Evolutionary conservation across 2,888 invertebrate species (phyloP), one percentile per base, ranked within the genome.

Genomic region (Pollenia labialis): DNA sequence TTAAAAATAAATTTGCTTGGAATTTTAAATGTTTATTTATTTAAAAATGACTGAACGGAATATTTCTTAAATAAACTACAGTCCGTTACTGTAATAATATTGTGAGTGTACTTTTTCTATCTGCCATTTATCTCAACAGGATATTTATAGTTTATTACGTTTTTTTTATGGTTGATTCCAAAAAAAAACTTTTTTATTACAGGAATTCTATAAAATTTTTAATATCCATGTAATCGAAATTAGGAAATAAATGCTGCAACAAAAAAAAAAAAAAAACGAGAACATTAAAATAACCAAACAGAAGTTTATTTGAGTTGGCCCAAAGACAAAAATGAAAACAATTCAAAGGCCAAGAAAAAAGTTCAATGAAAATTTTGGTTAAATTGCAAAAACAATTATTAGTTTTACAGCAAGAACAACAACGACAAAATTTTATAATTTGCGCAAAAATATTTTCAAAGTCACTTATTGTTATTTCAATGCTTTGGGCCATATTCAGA

Each of bases 201-300:
- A 71, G 56, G 54, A 74, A 79, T 69, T 56, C 32, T 48, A 16
- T 11, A 74, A 50, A n/a, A 44, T 18, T 75, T 68, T 81, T 86
- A 86, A 83, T 86, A 82, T 80, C 46, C 86, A 56, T 86, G 82
- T 83, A 83, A 83, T 75, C 74, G 82, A 86, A 86, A 83, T 80
- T 83, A 80, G 66, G 72, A 52, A 64, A 46, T 62, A 86, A 86
- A 80, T 64, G 69, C 48, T 86, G 82, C 80, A 75, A 86, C 18
- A 75, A 80, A 66, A 32, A 42, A 66, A 8, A 58, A 42, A 54
- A 58, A 42, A 72, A 6, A 32, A 48, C 4, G 32, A 32, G 32
- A 32, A 32, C 6, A 32, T 32, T 0, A 32, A 32, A 32, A 32
- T 6, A 32, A 32, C 4, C 32, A 6, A 32, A 32, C 56, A 11